These are phyloP conservation scores for Phortica okadai DNA, from an alignment of 2,888 invertebrate genomes.

Conservation along the genomic window DNA sequence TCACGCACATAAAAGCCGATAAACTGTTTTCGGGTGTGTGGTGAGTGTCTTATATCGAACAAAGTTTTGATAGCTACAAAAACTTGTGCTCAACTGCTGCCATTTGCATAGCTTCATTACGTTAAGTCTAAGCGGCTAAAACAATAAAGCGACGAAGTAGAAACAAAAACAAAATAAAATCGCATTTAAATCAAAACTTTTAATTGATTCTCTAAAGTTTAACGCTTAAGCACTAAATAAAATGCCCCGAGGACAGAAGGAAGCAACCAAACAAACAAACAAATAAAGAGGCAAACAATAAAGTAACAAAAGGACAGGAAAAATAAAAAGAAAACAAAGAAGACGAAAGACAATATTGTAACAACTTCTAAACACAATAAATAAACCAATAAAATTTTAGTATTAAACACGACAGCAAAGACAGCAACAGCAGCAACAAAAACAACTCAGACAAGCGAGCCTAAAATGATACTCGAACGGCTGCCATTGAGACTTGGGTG, in stretches of 20 bases:
- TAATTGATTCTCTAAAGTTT: constrained; percentile 56
- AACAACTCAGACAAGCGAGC: not conserved
- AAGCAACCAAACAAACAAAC: constrained; percentile 21
- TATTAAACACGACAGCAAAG: constrained; percentile 39
- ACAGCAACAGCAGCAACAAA: constrained; percentile 32
- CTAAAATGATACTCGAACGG: not conserved
- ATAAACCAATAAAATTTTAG: constrained; percentile 62
- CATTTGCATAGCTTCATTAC: too few species aligned
- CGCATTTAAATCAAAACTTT: constrained; percentile 54
- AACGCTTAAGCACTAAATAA: constrained; percentile 45
- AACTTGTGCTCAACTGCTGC: too few species aligned
- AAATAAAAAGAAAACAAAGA: constrained; percentile 32
- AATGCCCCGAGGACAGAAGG: constrained; percentile 31
- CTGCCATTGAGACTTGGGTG: constrained; percentile 13
- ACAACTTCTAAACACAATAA: constrained; percentile 58
- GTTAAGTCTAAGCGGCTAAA: too few species aligned
- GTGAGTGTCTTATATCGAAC: too few species aligned
- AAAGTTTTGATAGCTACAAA: too few species aligned
- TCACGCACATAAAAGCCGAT: too few species aligned
- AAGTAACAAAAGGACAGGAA: constrained; percentile 10
- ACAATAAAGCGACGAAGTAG: too few species aligned
- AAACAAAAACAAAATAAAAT: not conserved
- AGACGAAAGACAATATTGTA: constrained; percentile 38
- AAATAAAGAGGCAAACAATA: constrained; percentile 36
- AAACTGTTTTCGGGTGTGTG: too few species aligned